Conservation (phyloP, 1,140 invertebrate species). For the Ephestia elutella region DNA sequence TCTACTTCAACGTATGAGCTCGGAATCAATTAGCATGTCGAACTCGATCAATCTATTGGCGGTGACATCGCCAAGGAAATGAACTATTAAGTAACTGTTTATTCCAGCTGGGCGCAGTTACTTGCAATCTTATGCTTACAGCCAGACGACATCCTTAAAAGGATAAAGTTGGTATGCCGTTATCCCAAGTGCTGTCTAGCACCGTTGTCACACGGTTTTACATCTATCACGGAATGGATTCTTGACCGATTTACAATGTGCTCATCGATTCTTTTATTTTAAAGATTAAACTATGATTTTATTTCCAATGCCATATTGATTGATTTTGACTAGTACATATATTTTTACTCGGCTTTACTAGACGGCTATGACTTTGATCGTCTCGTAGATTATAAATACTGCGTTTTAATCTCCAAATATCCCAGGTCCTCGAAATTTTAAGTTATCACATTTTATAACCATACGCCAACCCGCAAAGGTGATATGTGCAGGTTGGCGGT, state of each 20-base stretch:
- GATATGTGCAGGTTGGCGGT: slow-evolving; percentile 23
- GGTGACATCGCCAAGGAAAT: slow-evolving; percentile 7
- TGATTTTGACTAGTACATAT: no score
- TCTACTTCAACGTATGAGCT: slow-evolving; percentile 20
- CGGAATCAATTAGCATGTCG: slow-evolving; percentile 21
- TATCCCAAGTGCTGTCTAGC: slow-evolving; percentile 34
- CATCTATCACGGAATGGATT: neutral
- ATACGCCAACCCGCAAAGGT: neutral
- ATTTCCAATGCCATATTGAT: no score
- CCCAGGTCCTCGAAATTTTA: no score
- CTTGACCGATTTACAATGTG: neutral
- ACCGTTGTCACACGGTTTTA: slow-evolving; percentile 36
- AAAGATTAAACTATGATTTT: no score
- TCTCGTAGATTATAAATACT: no score
- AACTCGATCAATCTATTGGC: slow-evolving; percentile 12
- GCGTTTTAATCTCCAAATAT: no score
- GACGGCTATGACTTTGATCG: no score
- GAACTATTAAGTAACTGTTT: slow-evolving; percentile 18
- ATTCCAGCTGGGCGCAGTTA: slow-evolving; percentile 36
- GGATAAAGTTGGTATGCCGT: slow-evolving; percentile 58
- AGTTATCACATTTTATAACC: neutral
- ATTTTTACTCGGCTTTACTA: no score
- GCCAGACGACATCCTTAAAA: slow-evolving; percentile 49
- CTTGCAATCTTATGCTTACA: slow-evolving; percentile 20
- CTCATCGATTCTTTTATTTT: no score